Conservation (phyloP, 2,797 vertebrate species). For the Peromyscus melanophrys region DNA sequence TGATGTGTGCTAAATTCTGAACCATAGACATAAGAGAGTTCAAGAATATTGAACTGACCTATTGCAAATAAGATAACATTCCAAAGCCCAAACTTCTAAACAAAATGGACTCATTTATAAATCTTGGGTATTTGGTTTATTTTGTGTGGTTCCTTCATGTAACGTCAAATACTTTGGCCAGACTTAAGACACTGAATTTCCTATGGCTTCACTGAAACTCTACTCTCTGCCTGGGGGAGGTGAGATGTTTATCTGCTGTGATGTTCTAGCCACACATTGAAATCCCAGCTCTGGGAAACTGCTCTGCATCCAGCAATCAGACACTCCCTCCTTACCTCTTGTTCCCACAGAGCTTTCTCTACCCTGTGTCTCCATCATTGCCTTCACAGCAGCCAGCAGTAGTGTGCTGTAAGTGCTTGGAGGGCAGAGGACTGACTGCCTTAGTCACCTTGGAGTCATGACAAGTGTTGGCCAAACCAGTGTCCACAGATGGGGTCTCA, state of each 20-base stretch:
- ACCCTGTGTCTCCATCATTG: background rate
- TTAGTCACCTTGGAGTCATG: background rate
- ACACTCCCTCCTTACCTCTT: background rate
- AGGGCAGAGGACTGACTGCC: background rate
- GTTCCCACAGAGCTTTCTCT: background rate
- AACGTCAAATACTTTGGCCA: background rate
- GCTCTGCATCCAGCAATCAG: background rate
- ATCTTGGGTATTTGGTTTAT: constrained; percentile 71
- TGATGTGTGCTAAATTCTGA: constrained; percentile 75
- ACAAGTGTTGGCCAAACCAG: background rate
- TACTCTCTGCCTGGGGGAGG: background rate
- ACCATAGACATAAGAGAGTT: constrained; percentile 56
- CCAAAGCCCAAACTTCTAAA: constrained; percentile 53
- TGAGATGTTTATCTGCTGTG: background rate
- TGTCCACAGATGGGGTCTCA: background rate
- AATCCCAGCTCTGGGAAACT: background rate
- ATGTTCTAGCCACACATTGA: background rate
- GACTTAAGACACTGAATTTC: background rate
- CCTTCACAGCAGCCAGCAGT: background rate
- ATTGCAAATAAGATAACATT: constrained; percentile 69
- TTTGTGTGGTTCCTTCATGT: background rate
- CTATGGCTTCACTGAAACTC: background rate
- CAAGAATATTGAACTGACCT: constrained; percentile 71
- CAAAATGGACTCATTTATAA: constrained; percentile 69
- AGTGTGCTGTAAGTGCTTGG: background rate